Conservation (phyloP, 2,113 vertebrate species). For the Vulpes vulpes region DNA sequence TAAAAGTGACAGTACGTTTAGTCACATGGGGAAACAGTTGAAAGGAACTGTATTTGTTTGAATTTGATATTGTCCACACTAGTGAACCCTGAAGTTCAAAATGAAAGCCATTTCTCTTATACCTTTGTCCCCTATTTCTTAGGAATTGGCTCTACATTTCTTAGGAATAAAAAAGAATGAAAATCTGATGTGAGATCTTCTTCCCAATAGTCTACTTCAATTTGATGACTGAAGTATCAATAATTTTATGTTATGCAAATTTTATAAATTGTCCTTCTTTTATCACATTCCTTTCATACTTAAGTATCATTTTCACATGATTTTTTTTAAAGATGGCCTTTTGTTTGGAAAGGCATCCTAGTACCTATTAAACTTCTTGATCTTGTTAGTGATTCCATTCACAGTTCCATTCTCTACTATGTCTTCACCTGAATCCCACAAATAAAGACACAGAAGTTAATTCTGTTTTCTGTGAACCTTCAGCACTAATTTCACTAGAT, state of each 20-base stretch:
- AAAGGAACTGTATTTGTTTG: conserved; percentile 66
- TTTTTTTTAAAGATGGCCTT: neutral
- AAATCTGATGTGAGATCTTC: neutral
- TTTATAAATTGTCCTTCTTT: neutral
- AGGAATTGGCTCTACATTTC: neutral
- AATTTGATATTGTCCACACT: conserved; percentile 30
- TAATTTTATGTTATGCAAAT: neutral
- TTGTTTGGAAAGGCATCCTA: neutral
- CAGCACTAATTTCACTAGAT: neutral
- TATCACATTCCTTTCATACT: neutral
- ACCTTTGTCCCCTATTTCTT: neutral
- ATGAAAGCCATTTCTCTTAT: neutral
- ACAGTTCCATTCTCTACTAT: neutral
- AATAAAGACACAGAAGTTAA: neutral
- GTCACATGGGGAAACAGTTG: conserved; percentile 71
- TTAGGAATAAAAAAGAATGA: conserved; percentile 25
- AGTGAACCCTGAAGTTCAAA: conserved; percentile 32
- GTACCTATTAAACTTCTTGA: neutral
- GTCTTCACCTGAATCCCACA: neutral
- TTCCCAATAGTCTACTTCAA: neutral
- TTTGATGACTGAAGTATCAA: neutral
- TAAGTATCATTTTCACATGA: neutral
- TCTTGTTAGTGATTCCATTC: neutral
- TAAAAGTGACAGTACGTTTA: conserved; percentile 65
- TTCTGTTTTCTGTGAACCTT: neutral